phyloP scores from a whole-genome alignment of 2,888 invertebrate species.

The Pollenia amentaria region DNA sequence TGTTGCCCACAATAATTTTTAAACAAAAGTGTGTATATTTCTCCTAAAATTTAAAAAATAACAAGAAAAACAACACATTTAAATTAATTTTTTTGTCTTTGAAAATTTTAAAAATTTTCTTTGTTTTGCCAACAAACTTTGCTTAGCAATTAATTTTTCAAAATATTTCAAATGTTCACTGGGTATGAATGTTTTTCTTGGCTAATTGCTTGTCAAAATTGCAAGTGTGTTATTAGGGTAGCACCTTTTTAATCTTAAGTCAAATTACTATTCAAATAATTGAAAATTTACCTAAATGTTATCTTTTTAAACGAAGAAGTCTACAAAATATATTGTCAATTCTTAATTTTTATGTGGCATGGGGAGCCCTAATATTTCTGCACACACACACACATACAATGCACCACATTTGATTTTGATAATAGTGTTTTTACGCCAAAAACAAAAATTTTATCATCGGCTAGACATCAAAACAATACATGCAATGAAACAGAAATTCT shows the following conservation, averaged over 20 bases:
- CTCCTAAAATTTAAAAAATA: too few species aligned
- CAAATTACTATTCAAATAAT: neutral
- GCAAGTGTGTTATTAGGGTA: slow-evolving; percentile 22
- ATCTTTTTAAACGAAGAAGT: too few species aligned
- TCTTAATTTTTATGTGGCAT: neutral
- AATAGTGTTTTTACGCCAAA: slow-evolving; percentile 31
- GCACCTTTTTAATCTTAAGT: neutral
- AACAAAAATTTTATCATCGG: slow-evolving; percentile 21
- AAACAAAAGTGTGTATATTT: too few species aligned
- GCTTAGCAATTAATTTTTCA: slow-evolving; percentile 52
- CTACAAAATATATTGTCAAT: too few species aligned
- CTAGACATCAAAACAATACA: slow-evolving; percentile 41
- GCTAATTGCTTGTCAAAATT: slow-evolving; percentile 57
- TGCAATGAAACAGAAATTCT: slow-evolving; percentile 49
- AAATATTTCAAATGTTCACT: slow-evolving; percentile 52
- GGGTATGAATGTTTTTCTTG: slow-evolving; percentile 39
- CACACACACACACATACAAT: neutral
- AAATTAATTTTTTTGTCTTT: neutral
- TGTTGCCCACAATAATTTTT: too few species aligned
- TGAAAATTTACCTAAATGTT: too few species aligned
- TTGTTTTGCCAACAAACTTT: slow-evolving; percentile 34
- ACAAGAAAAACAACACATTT: too few species aligned
- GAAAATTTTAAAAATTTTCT: neutral
- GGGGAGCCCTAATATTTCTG: neutral
- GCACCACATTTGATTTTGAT: neutral